Evolutionary conservation across 1,140 invertebrate species (phyloP).

Genomic region (Gonioctena quinquepunctata): DNA sequence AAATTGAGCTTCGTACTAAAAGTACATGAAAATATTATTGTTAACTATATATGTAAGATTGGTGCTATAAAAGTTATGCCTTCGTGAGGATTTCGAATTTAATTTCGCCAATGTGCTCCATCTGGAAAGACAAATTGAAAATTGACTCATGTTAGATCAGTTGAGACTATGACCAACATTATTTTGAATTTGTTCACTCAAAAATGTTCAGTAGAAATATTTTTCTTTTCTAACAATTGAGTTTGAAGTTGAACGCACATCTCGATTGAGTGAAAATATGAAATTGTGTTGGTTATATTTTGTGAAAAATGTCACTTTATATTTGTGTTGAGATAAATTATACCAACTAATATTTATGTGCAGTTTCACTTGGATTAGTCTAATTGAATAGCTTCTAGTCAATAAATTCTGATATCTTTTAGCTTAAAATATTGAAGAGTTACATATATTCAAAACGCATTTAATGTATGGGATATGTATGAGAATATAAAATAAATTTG

Average conservation of each 20-base stretch:
- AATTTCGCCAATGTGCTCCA: conserved; percentile 1
- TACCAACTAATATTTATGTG: conserved; percentile 41
- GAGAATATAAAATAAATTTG: conserved; percentile 48
- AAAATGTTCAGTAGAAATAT: not conserved
- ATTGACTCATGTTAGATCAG: not conserved
- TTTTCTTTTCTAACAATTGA: conserved; percentile 3
- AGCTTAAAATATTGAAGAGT: conserved; percentile 55
- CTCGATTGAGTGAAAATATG: conserved; percentile 7
- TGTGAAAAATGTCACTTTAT: conserved; percentile 38
- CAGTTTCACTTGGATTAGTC: conserved; percentile 43
- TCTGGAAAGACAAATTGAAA: not conserved
- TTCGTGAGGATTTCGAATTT: conserved; percentile 36
- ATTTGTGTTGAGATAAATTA: conserved; percentile 39
- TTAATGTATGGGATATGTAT: conserved; percentile 57
- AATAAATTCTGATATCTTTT: conserved; percentile 51
- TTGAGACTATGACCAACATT: not conserved
- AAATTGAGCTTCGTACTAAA: conserved; percentile 45
- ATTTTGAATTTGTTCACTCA: not conserved
- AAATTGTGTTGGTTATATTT: conserved; percentile 28
- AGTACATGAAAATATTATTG: conserved; percentile 46
- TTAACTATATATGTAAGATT: conserved; percentile 52
- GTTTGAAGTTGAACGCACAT: conserved; percentile 26
- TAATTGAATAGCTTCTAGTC: conserved; percentile 52
- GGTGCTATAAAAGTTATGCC: conserved; percentile 51
- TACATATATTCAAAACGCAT: conserved; percentile 53